Evolutionary conservation across 2,113 vertebrate species (phyloP).

Genomic region (Eleginops maclovinus): DNA sequence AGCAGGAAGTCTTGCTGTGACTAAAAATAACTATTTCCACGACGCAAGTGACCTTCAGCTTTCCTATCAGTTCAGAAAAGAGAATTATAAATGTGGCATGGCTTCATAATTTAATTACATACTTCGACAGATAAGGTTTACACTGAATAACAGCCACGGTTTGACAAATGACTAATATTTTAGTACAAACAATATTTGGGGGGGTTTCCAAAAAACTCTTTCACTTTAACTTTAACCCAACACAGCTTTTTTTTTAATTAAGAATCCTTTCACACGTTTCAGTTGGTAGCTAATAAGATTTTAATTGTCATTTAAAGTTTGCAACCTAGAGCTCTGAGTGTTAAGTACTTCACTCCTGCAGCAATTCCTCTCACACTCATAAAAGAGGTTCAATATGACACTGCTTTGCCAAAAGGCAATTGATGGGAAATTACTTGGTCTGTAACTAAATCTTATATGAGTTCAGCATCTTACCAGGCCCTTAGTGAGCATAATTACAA

Average conservation of each 20-base stretch:
- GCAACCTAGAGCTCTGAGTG: background rate
- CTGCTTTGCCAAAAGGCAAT: background rate
- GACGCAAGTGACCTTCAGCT: background rate
- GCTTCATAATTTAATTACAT: background rate
- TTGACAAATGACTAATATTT: background rate
- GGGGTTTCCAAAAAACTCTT: background rate
- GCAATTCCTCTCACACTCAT: background rate
- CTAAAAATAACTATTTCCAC: background rate
- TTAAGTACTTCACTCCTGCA: background rate
- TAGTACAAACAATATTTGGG: background rate
- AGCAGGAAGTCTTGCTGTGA: background rate
- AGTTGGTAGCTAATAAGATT: background rate
- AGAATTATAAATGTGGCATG: background rate
- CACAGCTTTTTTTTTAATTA: background rate
- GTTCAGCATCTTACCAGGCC: background rate
- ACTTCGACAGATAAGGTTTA: background rate
- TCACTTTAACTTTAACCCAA: background rate
- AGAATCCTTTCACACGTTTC: background rate
- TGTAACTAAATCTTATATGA: background rate
- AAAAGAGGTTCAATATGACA: constrained; percentile 30
- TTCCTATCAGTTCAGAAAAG: background rate
- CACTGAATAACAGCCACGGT: background rate
- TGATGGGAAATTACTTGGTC: constrained; percentile 12
- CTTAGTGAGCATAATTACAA: constrained; percentile 37
- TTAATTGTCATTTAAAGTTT: constrained; percentile 11